Base-by-base conservation (phyloP, 2,888 invertebrate species). In the Mechanitis mazaeus region DNA sequence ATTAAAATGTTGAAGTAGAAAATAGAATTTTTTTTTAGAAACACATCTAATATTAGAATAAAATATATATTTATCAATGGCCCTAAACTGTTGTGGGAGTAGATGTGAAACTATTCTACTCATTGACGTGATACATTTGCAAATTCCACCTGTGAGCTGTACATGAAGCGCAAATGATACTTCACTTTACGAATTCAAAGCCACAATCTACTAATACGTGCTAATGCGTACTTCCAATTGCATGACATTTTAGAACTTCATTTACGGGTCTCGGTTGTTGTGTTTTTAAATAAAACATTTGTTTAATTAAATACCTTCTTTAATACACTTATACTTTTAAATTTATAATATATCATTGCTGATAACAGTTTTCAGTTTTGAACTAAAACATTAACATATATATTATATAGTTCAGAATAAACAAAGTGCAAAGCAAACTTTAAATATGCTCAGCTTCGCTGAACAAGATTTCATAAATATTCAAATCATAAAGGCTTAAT, bases 181-280 rank as follows among this genome's bases (percentile, higher is more conserved):
- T 50, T 50, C 31, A 50, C 50, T 50, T 31, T 31, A 11, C 5
- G 9, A 31, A 11, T 9, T 50, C 50, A 50, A 50, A 50, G 50
- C 31, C 50, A 3, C 31, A 50, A 50, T 50, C 50, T n/a, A 50
- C 50, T 50, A 50, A 50, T 50, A 50, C 31, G 50, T 50, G 3
- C 20, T 20, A 20, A 20, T 20, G 20, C 20, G 20, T 20, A 20
- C 20, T 31, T 50, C 31, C 3, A 28, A 50, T 31, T 31, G 47
- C 50, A 50, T 35, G 35, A 35, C 3, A 6, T 9, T 50, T 50
- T 31, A 9, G 50, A 50, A 31, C 31, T 50, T 50, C 50, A 31
- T 42, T 42, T 42, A 42, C 42, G 42, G 42, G 9, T 50, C 31
- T 31, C 50, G 31, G 6, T 28, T 50, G 7, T 28, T 20, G 28